These are phyloP conservation scores for Lichenostomus cassidix DNA, from an alignment of 2,113 vertebrate species.

Conservation along the genomic window DNA sequence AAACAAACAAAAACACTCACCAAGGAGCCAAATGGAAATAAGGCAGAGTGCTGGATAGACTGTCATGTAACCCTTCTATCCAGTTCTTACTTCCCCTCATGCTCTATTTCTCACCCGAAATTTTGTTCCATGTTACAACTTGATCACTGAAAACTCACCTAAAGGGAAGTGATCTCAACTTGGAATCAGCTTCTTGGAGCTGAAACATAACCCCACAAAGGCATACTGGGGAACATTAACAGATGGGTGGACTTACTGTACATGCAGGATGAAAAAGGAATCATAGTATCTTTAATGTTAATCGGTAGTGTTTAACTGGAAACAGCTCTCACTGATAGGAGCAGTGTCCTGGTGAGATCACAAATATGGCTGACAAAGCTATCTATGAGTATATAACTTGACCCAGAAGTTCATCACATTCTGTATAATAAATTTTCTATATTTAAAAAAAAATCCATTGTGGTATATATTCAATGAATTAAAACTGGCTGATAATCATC, in stretches of 20 bases:
- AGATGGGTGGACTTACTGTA: background rate
- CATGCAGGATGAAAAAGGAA: background rate
- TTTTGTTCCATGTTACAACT: background rate
- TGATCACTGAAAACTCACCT: background rate
- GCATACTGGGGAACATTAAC: background rate
- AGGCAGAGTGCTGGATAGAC: background rate
- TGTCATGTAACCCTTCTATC: background rate
- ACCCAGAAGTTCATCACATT: background rate
- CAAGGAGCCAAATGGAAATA: background rate
- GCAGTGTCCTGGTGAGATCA: background rate
- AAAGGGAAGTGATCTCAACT: background rate
- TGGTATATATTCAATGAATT: background rate
- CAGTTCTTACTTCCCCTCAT: background rate
- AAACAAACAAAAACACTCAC: background rate
- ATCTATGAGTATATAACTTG: background rate
- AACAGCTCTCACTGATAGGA: background rate
- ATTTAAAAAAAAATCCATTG: background rate
- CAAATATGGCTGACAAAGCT: background rate
- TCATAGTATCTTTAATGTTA: background rate
- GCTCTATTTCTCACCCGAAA: background rate
- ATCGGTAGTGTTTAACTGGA: background rate
- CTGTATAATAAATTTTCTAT: background rate
- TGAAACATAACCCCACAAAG: background rate
- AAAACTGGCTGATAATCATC: background rate
- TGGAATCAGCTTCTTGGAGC: background rate